A percentile compares a stretch with the other conserved stretches of the same genome.
Conservation (phyloP, 2,888 invertebrate species). For the Cactoblastis cactorum region DNA sequence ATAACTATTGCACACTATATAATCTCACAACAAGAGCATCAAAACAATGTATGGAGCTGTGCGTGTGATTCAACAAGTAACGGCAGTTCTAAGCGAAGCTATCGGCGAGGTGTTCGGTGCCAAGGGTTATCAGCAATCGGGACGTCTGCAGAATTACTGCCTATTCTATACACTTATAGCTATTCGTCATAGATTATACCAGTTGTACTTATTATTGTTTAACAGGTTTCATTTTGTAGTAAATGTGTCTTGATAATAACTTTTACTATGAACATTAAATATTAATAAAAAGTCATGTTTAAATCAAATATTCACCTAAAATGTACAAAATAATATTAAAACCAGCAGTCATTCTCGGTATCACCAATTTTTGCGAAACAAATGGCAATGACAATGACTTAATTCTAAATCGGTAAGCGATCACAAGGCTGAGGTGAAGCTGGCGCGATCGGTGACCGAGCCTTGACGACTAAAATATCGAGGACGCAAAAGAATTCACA, state of each 20-base stretch:
- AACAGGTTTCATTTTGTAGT: neutral
- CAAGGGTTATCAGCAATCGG: slow-evolving; percentile 67
- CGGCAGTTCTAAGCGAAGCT: slow-evolving; percentile 65
- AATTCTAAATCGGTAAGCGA: slow-evolving; percentile 49
- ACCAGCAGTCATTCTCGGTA: slow-evolving; percentile 24
- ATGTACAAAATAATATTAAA: neutral
- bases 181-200: slow-evolving; percentile 18
- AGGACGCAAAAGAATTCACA: neutral
- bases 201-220: neutral
- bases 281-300: neutral
- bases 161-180: slow-evolving; percentile 17
- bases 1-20: neutral
- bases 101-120: slow-evolving; percentile 55
- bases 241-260: neutral
- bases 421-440: slow-evolving; percentile 56
- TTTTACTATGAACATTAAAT: neutral
- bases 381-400: slow-evolving; percentile 58
- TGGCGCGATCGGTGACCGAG: slow-evolving; percentile 17
- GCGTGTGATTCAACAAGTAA: slow-evolving; percentile 65
- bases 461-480: neutral
- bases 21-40: slow-evolving; percentile 24
- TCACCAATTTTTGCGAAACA: slow-evolving; percentile 34
- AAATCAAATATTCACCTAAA: too few species aligned
- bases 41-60: slow-evolving; percentile 49
- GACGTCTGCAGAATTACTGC: slow-evolving; percentile 39